Evolutionary conservation across 2,113 vertebrate genomes (phyloP).

Genomic region (Bungarus multicinctus): DNA sequence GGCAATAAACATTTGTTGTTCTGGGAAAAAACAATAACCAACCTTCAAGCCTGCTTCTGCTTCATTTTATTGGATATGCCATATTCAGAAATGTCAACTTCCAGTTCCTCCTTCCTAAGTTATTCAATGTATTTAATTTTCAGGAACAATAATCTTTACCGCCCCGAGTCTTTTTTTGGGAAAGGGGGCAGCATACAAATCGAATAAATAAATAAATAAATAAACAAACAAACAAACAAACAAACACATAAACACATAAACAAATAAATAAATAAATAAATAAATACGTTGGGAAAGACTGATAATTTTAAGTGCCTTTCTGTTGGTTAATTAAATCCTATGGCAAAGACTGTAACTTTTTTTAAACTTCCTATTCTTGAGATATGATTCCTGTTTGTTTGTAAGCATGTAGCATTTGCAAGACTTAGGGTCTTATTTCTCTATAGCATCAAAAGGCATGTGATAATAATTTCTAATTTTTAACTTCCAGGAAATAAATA

Average conservation of each 20-base stretch:
- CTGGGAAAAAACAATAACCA: background rate
- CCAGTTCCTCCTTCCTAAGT: background rate
- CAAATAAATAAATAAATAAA: too few relatives aligned
- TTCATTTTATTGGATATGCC: background rate
- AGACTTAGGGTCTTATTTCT: background rate
- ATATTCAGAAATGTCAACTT: background rate
- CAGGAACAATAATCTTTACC: conserved; percentile 17
- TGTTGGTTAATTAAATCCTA: conserved; percentile 29
- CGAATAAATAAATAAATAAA: too few relatives aligned
- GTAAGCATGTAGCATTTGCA: background rate
- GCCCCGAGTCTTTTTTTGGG: too few relatives aligned
- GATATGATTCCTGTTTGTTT: background rate
- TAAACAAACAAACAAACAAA: too few relatives aligned
- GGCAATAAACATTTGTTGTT: background rate
- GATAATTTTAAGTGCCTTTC: conserved; percentile 29
- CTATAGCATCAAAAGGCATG: background rate
- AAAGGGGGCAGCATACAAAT: too few relatives aligned
- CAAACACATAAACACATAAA: too few relatives aligned
- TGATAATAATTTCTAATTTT: conserved; percentile 20
- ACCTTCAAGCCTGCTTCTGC: background rate
- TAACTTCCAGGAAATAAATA: conserved; percentile 14
- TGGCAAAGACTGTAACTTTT: conserved; percentile 17
- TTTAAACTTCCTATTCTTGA: conserved; percentile 12
- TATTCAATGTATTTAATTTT: conserved; percentile 18
- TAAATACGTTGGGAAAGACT: background rate